Evolutionary conservation across 2,113 vertebrate genomes (phyloP), one percentile per base, ranked within the genome.

Genomic region (Tachysurus fulvidraco): DNA sequence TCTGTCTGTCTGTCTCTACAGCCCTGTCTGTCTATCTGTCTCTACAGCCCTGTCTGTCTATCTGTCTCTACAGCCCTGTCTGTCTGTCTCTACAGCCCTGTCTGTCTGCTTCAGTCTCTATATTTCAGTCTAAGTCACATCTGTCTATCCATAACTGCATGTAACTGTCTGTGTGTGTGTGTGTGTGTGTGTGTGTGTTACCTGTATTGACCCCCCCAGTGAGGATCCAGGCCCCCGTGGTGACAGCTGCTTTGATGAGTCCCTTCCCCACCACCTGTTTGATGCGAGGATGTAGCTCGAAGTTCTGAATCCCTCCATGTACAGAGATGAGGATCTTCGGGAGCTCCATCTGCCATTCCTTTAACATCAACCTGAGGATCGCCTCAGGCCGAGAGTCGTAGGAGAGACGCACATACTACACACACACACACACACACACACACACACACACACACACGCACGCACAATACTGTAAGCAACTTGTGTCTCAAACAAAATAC

Each of bases 301-400:
- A 99, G 93, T 99, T 99, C 92, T 99, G 98, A 94, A 98, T 96
- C 85, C 98, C 98, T 73, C 98, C 98, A 23, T 99, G 98, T 88
- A 99, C 98, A 88, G 98, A 99, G 93, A 99, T 98, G 89, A 99
- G 96, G 89, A 99, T 98, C 92, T 99, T 99, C 16, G 98, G 98
- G 91, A 99, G 96, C 92, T 99, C 98, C 97, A 99, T 99, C 88
- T 99, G 97, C 98, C 98, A 99, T 91, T 99, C 98, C 93, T 97
- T 99, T 89, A 99, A 95, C 95, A 99, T 96, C 89, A 99, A 96
- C 90, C 97, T 95, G 84, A 99, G 94, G 92, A 99, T 94, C 91
- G 94, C 95, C 93, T 99, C 98, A n/a, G 98, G 97, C 88, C 95
- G 96, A 0, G 97, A 96, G 94, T 99, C 97, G 84, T 97, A 95